These are phyloP conservation scores for Urosaurus nigricauda DNA, from an alignment of 2,797 vertebrate species.

Conservation along the genomic window DNA sequence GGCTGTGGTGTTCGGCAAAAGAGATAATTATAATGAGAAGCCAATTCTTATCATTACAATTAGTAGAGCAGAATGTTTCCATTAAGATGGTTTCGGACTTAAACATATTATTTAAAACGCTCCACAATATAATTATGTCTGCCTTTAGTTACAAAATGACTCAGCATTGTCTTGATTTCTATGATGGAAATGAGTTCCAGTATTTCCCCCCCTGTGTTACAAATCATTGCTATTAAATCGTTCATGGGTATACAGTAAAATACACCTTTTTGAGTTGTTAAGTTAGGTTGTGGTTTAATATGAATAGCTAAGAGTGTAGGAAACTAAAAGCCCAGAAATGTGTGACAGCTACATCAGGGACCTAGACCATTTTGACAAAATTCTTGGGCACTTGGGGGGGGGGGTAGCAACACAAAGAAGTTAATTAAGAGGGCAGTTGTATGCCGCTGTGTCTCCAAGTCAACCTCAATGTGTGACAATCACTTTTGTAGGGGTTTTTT, in stretches of 20 bases:
- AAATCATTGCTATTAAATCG: slow-evolving; percentile 10
- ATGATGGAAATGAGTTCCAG: neutral
- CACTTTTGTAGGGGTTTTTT: too few relatives aligned
- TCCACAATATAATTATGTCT: slow-evolving; percentile 26
- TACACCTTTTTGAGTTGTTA: neutral
- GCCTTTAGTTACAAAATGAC: slow-evolving; percentile 20
- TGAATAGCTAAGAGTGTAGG: neutral
- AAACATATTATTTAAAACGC: slow-evolving; percentile 31
- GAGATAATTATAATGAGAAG: slow-evolving; percentile 36
- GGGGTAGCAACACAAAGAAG: neutral
- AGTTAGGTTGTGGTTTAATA: neutral
- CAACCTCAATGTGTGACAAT: too few relatives aligned
- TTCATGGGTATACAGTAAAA: slow-evolving; percentile 11
- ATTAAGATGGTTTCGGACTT: slow-evolving; percentile 23
- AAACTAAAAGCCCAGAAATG: neutral
- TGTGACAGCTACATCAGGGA: neutral
- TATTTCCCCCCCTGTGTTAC: neutral
- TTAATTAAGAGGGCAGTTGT: neutral
- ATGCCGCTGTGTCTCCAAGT: neutral
- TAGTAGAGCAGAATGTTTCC: slow-evolving; percentile 36
- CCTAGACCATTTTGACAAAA: too few relatives aligned
- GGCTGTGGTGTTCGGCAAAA: neutral
- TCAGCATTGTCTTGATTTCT: slow-evolving; percentile 26
- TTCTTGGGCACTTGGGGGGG: neutral
- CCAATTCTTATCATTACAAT: slow-evolving; percentile 31